Base-by-base conservation (phyloP, 2,888 invertebrate species). In the Brenthis hecate region DNA sequence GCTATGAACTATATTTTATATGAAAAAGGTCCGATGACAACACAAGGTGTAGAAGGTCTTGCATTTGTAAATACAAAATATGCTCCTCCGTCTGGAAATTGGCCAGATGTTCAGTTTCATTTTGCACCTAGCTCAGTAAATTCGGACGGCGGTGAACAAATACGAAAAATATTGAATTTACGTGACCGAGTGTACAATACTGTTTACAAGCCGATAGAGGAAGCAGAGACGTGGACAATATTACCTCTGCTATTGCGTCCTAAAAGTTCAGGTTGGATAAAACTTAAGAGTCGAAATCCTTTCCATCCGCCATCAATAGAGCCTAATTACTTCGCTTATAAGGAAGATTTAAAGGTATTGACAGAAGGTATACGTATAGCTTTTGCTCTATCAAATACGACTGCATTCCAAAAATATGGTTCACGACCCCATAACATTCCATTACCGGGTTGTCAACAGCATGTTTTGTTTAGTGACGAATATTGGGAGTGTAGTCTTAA, bases 251-350 rank as follows among this genome's bases (percentile, higher is more conserved):
- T 98, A 0, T 85, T 99, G 75, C 94, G 99, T 6, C 98, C 99
- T 0, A 96, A 95, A 80, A 98, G 98, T 81, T 94, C 95, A 0
- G 99, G 99, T 0, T 96, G 96, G 94, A 92, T 99, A n/a, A 95
- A 96, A 63, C 88, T 99, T 19, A 95, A 95, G 74, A 97, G 96
- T 60, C 94, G 93, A 51, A 96, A 98, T 85, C 98, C 98, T 0
- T 93, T 95, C 73, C 95, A 96, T 1, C 95, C 96, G 72, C 99
- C 98, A 0, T 94, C 96, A 14, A 96, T 99, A 66, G 96, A 97
- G 82, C 98, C 99, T 0, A 98, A 99, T 84, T 99, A 99, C 84
- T 96, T 99, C 81, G 95, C 97, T 0, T 96, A 97, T 76, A 95
- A 95, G 73, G 95, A 96, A 80, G 99, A 99, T 78, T 93, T 98